These are phyloP conservation scores for Turritopsis dohrnii DNA, from an alignment of 30 jellyfish, hydroid and myxozoan species.

Conservation along the genomic window DNA sequence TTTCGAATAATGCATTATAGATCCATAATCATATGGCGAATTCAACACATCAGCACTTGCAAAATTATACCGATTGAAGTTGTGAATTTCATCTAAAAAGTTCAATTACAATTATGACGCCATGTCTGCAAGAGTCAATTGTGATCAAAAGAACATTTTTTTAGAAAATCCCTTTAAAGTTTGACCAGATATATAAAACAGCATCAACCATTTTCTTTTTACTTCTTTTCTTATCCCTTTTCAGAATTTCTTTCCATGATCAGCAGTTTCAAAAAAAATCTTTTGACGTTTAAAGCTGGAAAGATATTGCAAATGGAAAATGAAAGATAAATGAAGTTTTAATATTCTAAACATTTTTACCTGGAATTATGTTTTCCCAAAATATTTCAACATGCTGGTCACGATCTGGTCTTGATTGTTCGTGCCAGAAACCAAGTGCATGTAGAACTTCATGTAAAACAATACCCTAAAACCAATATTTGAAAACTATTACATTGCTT, in stretches of 20 bases:
- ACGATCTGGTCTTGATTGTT: constrained; percentile 49
- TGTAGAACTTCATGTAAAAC: constrained; percentile 44
- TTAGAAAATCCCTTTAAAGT: too few species aligned
- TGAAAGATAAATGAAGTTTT: too few species aligned
- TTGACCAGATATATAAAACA: neutral
- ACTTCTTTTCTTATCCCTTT: too few species aligned
- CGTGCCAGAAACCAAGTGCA: constrained; percentile 45
- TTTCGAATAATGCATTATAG: constrained; percentile 76
- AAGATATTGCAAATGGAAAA: too few species aligned
- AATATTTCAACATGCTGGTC: constrained; percentile 39
- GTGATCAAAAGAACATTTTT: too few species aligned
- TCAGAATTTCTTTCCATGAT: too few species aligned
- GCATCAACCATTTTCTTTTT: neutral
- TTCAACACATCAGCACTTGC: constrained; percentile 43
- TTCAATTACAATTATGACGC: too few species aligned
- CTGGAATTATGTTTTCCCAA: constrained; percentile 44
- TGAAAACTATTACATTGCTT: neutral
- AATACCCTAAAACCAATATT: constrained; percentile 12
- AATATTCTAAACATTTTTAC: too few species aligned
- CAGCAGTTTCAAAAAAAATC: too few species aligned
- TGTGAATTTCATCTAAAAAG: constrained; percentile 40
- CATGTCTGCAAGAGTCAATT: too few species aligned
- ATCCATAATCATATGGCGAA: constrained; percentile 51
- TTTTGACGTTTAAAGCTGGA: too few species aligned
- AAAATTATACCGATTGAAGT: constrained; percentile 34